Evolutionary conservation across 2,888 invertebrate genomes (phyloP), one percentile per base, ranked within the genome.

Genomic region (Oligia strigilis): DNA sequence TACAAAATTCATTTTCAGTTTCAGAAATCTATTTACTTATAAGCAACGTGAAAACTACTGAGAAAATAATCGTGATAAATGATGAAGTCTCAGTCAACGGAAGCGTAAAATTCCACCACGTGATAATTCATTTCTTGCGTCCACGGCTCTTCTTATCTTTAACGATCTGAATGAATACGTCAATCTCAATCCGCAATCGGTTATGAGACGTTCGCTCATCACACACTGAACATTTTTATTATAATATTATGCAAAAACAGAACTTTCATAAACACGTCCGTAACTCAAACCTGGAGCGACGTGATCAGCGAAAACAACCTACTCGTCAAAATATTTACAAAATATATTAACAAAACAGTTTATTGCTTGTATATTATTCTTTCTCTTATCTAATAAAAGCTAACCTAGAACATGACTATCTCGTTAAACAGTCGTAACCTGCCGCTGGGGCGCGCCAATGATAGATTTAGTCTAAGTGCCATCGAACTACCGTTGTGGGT

Each of bases 401-500:
- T 94, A 93, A 94, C 91, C 93, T 95, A 94, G 94, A 95, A 94
- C 94, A 94, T 96, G 96, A 97, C 96, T 95, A 94, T 92, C 92
- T 93, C 93, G 92, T 88, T 87, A 93, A 94, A 93, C 93, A 93
- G 92, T 93, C 93, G 92, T 91, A 91, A 91, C 85, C 85, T 84
- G 86, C 88, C 81, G 69, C 87, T 58, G 71, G 82, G 88, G 88
- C 85, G 84, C 86, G 89, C 91, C 75, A 85, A 89, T 89, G 86
- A 87, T 75, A 73, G 92, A 92, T 94, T 92, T 92, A 93, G 86
- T 92, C 92, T 93, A 94, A 91, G 92, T 92, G 93, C 92, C 92
- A 93, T 92, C 92, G 81, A 94, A 97, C 98, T 98, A 98, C 98
- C 98, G 98, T 97, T 98, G 98, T 91, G 98, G 98, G 96, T 98